Evolutionary conservation across 2,113 vertebrate genomes (phyloP), one percentile per base, ranked within the genome.

Genomic region (Progne subis): DNA sequence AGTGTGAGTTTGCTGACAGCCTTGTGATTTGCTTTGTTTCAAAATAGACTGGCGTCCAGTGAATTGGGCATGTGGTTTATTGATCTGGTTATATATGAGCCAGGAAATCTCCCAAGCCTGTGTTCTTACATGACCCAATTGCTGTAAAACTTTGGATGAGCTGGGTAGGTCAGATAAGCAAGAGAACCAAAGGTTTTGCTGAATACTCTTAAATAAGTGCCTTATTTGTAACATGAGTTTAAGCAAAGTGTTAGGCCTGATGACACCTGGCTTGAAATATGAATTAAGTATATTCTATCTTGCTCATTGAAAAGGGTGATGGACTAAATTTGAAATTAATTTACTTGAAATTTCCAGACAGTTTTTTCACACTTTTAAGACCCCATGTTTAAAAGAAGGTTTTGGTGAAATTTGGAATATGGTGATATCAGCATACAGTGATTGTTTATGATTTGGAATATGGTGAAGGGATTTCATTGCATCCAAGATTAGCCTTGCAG

Each of bases 21-120:
- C 72, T 88, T 90, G 46, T 91, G 82, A 64, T 39, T 76, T 57
- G 64, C 31, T 90, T 72, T 77, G 85, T 61, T 95, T 93, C 87
- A 91, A 87, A 94, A 90, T 5, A 85, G 39, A 49, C 34, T 85
- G 82, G 23, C 26, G n/a, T 72, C 67, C 70, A 74, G 50, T 59
- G 74, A 77, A 52, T 18, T 57, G 53, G 89, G 32, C 67, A 87
- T 60, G 74, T 55, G 74, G 61, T 65, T 91, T 95, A 87, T 96
- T 39, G 81, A 91, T 80, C 28, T 60, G 74, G n/a, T 96, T 89
- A 89, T 59, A 6, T 80, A 92, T 60, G 75, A 96, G 79, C 32
- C 46, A 82, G 92, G 55, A 94, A 57, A 69, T 23, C 37, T 95
- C 82, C n/a, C 41, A 57, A 14, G 75, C 92, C 49, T 85, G 28